Evolutionary conservation across 2,888 invertebrate genomes (phyloP), one percentile per base, ranked within the genome.

Genomic region (Pterostichus madidus): DNA sequence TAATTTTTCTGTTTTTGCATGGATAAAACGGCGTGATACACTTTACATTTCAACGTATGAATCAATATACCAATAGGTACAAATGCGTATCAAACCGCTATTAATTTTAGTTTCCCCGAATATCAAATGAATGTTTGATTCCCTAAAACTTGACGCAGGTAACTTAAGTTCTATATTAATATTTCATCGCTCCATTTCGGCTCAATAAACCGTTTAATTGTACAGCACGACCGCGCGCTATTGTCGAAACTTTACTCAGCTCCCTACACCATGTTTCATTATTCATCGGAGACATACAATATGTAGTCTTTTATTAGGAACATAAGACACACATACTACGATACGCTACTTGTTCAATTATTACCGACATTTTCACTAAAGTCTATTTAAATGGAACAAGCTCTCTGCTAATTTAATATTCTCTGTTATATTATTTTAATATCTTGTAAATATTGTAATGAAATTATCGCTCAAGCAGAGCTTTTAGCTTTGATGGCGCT

Each of bases 151-250:
- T 39, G 39, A 39, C 6, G 8, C 8, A 7, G 39, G 39, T 39
- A 7, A 39, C 39, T 8, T 3, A 5, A 39, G 39, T 7, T 39
- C 8, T 39, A 39, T 39, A 24, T 59, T 5, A 59, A 59, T 59
- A 59, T 59, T 59, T 59, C 59, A 59, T 59, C 31, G 31, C 3
- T 17, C 59, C 59, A 59, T 59, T 68, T 15, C 24, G 68, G 31
- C 35, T 68, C 68, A 68, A 68, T 68, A 68, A 68, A 68, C 68
- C 68, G 13, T 68, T 68, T 68, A 68, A 68, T 68, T 68, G 68
- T 68, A 68, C 35, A 68, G 68, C 68, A 32, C 31, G 32, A 24
- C 24, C 32, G 59, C 39, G 59, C 4, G 7, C 53, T 6, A 59
- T 59, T 59, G 59, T 59, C 31, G 59, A 59, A 59, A 59, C 15